Evolutionary conservation across 2,888 invertebrate species (phyloP), one percentile per base, ranked within the genome.

Genomic region (Stictocephala bisonia): DNA sequence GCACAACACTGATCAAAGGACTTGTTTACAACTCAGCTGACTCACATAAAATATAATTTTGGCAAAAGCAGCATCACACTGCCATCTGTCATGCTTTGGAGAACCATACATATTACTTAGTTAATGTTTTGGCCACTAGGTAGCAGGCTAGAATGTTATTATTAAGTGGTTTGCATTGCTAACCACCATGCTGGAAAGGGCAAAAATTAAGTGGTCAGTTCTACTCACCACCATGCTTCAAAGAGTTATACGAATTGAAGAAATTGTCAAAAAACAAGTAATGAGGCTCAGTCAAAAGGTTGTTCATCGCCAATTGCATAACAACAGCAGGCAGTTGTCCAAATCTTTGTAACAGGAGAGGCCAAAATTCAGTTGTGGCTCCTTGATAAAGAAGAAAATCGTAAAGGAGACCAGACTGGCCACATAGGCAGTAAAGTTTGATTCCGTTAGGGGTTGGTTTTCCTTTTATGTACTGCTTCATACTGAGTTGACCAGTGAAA

Each of bases 361-460:
- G 15, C 11, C 67, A n/a, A 18, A 77, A 41, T 53, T 74, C 69
- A 11, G 78, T 79, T n/a, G 74, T 72, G 1, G 20, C 22, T 13
- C 79, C 78, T 53, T 79, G 77, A 67, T 80, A 80, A 11, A 80
- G 53, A 3, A 76, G 35, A 50, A 80, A 79, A 64, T 79, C 77
- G 72, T 78, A 79, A 1, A 71, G 11, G 15, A 75, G 40, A 24
- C 79, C 78, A 53, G 71, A 72, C 67, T 71, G 29, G 4, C 79
- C 79, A 73, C 76, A 78, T 3, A 79, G 50, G 40, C 77, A 48
- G 72, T 75, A 80, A 0, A 77, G 50, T 73, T 80, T 79, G 7
- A 79, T 72, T 3, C 77, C 79, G 75, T 77, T 79, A 27, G 74
- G 77, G 13, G 35, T 66, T 9, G 79, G 79, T 48, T 81, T 80